Evolutionary conservation across 2,888 invertebrate species (phyloP), one percentile per base, ranked within the genome.

Genomic region (Eristalis arbustorum): DNA sequence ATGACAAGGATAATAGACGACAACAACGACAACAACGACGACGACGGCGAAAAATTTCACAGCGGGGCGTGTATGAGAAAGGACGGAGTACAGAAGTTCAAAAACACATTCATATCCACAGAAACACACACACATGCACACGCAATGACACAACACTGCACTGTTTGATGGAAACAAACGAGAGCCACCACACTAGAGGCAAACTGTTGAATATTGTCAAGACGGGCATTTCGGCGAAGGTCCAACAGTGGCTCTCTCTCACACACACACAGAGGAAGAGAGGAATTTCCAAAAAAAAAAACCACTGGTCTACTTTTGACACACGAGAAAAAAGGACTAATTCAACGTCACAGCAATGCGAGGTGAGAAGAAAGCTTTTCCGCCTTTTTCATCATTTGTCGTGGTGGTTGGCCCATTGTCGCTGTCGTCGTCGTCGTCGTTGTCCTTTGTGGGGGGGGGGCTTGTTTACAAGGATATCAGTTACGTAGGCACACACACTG

Each of bases 171-270:
- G n/a, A 18, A 2, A 18, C 49, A 49, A 49, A 49, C 49, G 18
- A 18, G 42, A 42, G 49, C 18, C 49, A 49, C 49, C 84, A 82
- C 84, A 82, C 68, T 63, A 25, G 66, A 66, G 59, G 87, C 87
- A 87, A 87, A 83, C 87, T 87, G 87, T 87, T 87, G 87, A 87
- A 87, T 87, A 75, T n/a, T 87, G 75, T 75, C 82, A 82, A 69
- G 72, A 63, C 37, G 42, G 78, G 67, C 74, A 71, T 74, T 83
- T 75, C 62, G 62, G 77, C 67, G 37, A 79, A 66, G 71, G 61
- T 66, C 67, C 42, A 59, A 25, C 59, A 8, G 59, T 6, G 37
- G 13, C 37, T 37, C n/a, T 14, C 14, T 18, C 49, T 18, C 18
- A 8, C 49, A 49, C 49, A 49, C 49, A 49, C 49, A 49, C 49